These are phyloP conservation scores for Cephonodes hylas DNA, from an alignment of 2,888 invertebrate species.

Conservation along the genomic window DNA sequence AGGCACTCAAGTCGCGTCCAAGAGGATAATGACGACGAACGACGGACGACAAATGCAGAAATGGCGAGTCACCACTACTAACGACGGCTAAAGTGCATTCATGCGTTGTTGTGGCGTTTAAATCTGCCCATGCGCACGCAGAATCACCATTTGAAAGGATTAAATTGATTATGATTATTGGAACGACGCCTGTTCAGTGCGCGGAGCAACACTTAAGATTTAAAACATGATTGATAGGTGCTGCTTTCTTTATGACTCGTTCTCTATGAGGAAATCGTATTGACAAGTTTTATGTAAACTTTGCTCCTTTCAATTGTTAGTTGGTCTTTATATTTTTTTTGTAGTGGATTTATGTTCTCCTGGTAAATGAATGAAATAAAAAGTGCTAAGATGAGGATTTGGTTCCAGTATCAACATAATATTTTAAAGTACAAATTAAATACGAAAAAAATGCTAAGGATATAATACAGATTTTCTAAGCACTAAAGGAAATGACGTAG, in stretches of 20 bases:
- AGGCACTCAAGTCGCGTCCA: conserved; percentile 50
- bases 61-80: conserved; percentile 65
- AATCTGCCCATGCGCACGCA: conserved; percentile 38
- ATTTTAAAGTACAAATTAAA: too few relatives aligned
- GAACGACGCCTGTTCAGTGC: conserved; percentile 9
- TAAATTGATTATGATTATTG: conserved; percentile 37
- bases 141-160: conserved; percentile 36
- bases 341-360: too few relatives aligned
- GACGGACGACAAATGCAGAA: conserved; percentile 52
- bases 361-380: too few relatives aligned
- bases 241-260: background rate
- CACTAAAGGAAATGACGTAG: too few relatives aligned
- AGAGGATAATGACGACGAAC: conserved; percentile 43
- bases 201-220: background rate
- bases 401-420: too few relatives aligned
- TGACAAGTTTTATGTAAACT: background rate
- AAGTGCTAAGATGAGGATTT: too few relatives aligned
- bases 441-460: too few relatives aligned
- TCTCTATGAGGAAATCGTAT: background rate
- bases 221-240: background rate
- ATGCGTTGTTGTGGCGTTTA: conserved; percentile 29
- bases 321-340: too few relatives aligned
- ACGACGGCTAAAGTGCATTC: conserved; percentile 51
- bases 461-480: too few relatives aligned
- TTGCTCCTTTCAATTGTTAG: too few relatives aligned